Evolutionary conservation across 2,888 invertebrate species (phyloP).

Genomic region (Mimachlamys varia): DNA sequence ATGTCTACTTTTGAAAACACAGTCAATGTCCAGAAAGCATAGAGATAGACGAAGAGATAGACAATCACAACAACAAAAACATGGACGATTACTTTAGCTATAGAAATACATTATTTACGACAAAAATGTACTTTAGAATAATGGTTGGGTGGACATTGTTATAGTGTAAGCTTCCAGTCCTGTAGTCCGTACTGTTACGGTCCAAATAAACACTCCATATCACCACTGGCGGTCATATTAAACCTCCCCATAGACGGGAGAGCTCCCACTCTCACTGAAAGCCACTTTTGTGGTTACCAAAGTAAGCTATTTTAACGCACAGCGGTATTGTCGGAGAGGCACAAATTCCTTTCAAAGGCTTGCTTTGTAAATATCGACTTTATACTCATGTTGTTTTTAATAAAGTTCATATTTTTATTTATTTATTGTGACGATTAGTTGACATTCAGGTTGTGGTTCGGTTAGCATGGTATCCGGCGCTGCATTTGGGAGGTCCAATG

Average conservation of each 20-base stretch:
- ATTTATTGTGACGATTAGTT: neutral
- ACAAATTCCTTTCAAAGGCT: neutral
- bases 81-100: neutral
- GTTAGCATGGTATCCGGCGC: neutral
- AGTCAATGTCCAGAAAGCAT: too few species aligned
- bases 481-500: neutral
- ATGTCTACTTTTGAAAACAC: too few species aligned
- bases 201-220: neutral
- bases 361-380: neutral
- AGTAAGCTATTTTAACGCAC: neutral
- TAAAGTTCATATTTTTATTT: constrained; percentile 1
- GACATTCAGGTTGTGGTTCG: neutral
- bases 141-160: neutral
- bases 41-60: neutral
- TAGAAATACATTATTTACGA: neutral
- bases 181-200: neutral
- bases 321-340: neutral
- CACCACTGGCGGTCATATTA: neutral
- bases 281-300: neutral
- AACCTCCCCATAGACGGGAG: neutral
- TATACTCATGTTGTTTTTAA: neutral
- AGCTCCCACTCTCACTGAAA: neutral
- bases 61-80: neutral
- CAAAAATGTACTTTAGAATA: constrained; percentile 21
- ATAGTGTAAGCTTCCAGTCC: neutral